These are phyloP conservation scores for Urocitellus parryii DNA, from an alignment of 2,113 vertebrate genomes.

Conservation along the genomic window DNA sequence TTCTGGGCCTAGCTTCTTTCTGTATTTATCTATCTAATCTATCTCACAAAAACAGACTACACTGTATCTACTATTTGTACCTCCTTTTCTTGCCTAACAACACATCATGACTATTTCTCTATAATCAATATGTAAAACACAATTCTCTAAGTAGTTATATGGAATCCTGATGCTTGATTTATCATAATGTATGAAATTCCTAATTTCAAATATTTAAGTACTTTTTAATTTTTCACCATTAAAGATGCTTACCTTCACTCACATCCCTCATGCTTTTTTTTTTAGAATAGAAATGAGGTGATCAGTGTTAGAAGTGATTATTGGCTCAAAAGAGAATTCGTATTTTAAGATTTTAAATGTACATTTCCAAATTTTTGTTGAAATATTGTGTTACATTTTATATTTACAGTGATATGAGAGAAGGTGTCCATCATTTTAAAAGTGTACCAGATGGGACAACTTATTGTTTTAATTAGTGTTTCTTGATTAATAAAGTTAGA, in stretches of 20 bases:
- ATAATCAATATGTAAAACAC: background rate
- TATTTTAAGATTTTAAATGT: slow-evolving; percentile 12
- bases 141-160: background rate
- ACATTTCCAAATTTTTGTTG: background rate
- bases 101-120: background rate
- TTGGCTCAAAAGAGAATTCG: background rate
- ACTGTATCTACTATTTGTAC: background rate
- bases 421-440: background rate
- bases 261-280: background rate
- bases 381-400: background rate
- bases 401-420: slow-evolving; percentile 12
- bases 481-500: background rate
- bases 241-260: background rate
- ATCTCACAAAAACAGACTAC: background rate
- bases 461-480: background rate
- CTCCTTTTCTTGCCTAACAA: background rate
- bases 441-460: background rate
- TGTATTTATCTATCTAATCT: background rate
- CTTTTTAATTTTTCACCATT: background rate
- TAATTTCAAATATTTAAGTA: background rate
- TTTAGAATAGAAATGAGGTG: background rate
- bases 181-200: background rate
- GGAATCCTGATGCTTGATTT: background rate
- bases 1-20: background rate
- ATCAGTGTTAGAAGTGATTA: background rate